A percentile compares a stretch with the other conserved stretches of the same genome.
Evolutionary conservation across 2,888 invertebrate species (phyloP).

Genomic region (Lasioglossum morio): DNA sequence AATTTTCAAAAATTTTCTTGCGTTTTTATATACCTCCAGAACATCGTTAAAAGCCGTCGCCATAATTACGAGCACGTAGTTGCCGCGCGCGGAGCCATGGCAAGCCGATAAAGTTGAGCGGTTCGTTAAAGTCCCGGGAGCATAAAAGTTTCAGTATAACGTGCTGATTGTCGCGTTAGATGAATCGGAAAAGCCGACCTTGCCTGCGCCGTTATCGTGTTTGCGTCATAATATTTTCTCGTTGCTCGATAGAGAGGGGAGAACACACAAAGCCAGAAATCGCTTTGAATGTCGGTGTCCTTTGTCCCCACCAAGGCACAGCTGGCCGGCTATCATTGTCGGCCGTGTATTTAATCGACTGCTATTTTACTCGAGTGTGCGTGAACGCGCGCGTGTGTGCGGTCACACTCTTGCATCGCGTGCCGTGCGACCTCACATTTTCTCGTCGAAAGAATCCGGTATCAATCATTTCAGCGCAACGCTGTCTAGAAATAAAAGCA

Average conservation of each 20-base stretch:
- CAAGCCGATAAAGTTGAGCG: conserved; percentile 1
- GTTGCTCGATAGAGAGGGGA: not conserved
- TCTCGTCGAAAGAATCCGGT: not conserved
- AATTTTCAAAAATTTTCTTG: no score
- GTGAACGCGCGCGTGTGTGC: not conserved
- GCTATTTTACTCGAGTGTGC: not conserved
- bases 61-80: not conserved
- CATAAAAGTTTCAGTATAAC: conserved; percentile 40
- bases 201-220: conserved; percentile 62
- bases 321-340: conserved; percentile 57
- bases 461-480: conserved; percentile 31
- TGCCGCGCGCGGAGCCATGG: not conserved
- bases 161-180: conserved; percentile 47
- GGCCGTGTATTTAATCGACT: not conserved
- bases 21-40: no score
- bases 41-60: not conserved
- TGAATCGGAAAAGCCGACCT: conserved; percentile 71
- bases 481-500: conserved; percentile 43
- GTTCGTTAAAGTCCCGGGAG: conserved; percentile 17
- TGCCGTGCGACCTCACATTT: not conserved
- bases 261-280: conserved; percentile 48
- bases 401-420: not conserved
- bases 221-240: conserved; percentile 70
- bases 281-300: conserved; percentile 62
- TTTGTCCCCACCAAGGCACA: conserved; percentile 57